Conservation (phyloP, 1,140 invertebrate genomes). For the Ceratina japonica region DNA sequence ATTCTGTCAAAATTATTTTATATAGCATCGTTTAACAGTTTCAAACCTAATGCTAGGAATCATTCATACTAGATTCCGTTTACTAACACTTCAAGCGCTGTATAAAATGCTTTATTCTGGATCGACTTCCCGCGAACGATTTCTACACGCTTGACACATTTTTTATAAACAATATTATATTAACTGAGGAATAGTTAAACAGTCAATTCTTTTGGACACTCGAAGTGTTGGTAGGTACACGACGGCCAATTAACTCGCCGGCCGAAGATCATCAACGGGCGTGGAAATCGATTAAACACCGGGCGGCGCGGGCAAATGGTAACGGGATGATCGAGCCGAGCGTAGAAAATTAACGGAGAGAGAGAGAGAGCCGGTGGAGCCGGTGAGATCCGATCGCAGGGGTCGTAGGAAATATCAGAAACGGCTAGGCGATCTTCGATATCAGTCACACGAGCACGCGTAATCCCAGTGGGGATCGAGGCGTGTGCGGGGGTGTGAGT, state of each 20-base stretch:
- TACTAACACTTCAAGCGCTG: too few relatives aligned
- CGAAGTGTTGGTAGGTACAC: too few relatives aligned
- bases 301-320: neutral
- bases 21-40: neutral
- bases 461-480: conserved; percentile 15
- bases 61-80: neutral
- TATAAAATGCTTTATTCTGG: too few relatives aligned
- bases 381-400: too few relatives aligned
- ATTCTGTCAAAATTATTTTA: neutral
- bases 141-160: too few relatives aligned
- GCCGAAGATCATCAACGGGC: neutral
- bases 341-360: conserved; percentile 6
- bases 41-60: neutral
- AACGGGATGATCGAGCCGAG: neutral
- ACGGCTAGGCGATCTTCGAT: neutral
- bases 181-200: too few relatives aligned
- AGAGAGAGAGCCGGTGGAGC: neutral
- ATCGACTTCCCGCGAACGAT: too few relatives aligned
- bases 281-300: conserved; percentile 2
- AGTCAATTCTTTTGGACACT: too few relatives aligned
- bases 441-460: conserved; percentile 31
- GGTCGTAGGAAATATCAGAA: too few relatives aligned
- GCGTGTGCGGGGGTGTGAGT: neutral
- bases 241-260: neutral
- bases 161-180: too few relatives aligned